Percentiles rank a stretch among this genome's conserved stretches.
phyloP scores from a whole-genome alignment of 2,113 vertebrate species.

The Dasyornis broadbenti region DNA sequence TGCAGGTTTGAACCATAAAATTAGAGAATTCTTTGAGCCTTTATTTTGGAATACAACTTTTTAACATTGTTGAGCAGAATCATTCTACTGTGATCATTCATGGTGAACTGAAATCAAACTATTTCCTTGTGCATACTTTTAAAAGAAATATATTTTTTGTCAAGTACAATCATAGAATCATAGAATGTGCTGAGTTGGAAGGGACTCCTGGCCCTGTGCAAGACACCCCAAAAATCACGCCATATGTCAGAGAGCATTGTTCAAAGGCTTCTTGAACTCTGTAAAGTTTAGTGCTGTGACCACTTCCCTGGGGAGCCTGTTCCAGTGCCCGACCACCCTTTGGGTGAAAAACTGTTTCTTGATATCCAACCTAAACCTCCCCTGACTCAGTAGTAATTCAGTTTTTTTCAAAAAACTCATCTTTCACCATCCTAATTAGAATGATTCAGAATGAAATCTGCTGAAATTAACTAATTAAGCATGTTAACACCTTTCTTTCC shows the following conservation, averaged over 20 bases:
- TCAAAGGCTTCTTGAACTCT: neutral
- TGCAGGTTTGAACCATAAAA: neutral
- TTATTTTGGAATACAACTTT: neutral
- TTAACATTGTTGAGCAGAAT: neutral
- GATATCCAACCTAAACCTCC: neutral
- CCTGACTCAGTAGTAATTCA: neutral
- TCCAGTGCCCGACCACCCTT: fast-evolving
- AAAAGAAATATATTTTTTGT: neutral
- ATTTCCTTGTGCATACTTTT: neutral
- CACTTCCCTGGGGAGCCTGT: neutral
- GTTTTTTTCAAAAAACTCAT: neutral
- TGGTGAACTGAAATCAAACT: neutral
- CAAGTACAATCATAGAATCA: neutral
- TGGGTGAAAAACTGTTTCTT: neutral
- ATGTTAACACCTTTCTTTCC: conserved; percentile 45
- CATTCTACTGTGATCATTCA: neutral
- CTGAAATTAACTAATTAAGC: conserved; percentile 43
- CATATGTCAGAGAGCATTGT: neutral
- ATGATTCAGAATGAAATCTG: conserved; percentile 33
- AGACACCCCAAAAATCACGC: neutral
- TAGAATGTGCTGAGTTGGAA: neutral
- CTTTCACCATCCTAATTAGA: neutral
- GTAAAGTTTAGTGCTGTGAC: neutral
- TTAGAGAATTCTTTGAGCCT: neutral
- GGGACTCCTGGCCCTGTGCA: neutral